Evolutionary conservation across 2,113 vertebrate genomes (phyloP), one percentile per base, ranked within the genome.

Genomic region (Holacanthus passer): DNA sequence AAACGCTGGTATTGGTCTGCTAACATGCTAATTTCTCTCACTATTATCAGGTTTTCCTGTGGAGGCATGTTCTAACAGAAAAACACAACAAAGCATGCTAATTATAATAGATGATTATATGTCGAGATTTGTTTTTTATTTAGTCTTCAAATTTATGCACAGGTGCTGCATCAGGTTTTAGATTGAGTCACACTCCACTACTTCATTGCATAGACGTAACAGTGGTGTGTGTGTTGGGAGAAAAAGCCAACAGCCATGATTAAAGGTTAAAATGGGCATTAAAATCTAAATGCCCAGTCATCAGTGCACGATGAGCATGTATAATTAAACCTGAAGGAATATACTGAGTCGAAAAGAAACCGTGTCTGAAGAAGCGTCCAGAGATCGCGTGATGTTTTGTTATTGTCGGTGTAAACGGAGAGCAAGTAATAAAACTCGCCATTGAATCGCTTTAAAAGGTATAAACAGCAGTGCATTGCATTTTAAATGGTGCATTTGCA

Each of bases 11-110:
- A 63, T 58, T 63, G 64, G 41, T 59, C 17, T 48, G 39, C 55
- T 29, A 45, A 59, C n/a, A 63, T 82, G 78, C 9, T 39, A 13
- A 68, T 85, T 71, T 67, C 4, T 16, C 19, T 68, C 55, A 67
- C 24, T 67, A 24, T 58, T 31, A 77, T 31, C 37, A 59, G 43
- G 68, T 41, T 70, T 79, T 66, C 55, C 17, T 13, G 13, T 43
- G 22, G 47, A 55, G 41, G 22, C 1, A 70, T 69, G 24, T 64
- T 69, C 29, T 16, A 31, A 41, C 59, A 35, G 43, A 53, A 64
- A 59, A 45, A 14, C 39, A 45, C 41, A 14, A 41, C 27, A 63
- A 47, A 55, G n/a, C 55, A 53, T n/a, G 19, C 27, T 55, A 69
- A 56, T 55, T 37, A 64, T 19, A 16, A 17, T 6, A 16, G 1